Evolutionary conservation across 2,113 vertebrate species (phyloP), one percentile per base, ranked within the genome.

Genomic region (Rhynchomys soricoides): DNA sequence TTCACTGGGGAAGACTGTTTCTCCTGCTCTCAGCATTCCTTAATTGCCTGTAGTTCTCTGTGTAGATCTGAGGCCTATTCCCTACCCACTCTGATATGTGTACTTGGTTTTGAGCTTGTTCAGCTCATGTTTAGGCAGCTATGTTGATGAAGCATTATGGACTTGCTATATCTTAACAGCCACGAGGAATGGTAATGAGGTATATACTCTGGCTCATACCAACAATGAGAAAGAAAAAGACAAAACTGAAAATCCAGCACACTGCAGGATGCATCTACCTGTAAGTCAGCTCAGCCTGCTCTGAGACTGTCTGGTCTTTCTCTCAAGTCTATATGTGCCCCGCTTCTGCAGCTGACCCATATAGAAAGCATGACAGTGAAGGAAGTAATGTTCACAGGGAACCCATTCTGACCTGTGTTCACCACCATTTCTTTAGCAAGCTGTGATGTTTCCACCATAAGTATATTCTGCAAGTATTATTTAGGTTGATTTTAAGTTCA

Each of bases 161-260:
- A 26, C 3, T 82, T 82, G 37, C 79, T 82, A 59, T 59, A 13
- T 37, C 91, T 89, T 87, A 75, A 90, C 40, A 50, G 13, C 48
- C 31, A 31, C 7, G 3, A 7, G 12, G 19, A 73, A 90, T 15
- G 8, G 64, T 19, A 29, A 52, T 40, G 1, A 89, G 31, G 37
- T 68, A 34, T 17, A 29, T 31, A n/a, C 17, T 71, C 34, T 75
- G 59, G n/a, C 13, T 86, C 52, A 70, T 66, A 11, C 31, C 68
- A 91, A 68, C 73, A 59, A 79, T 37, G 64, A 95, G 79, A 55
- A 94, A 70, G 40, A 73, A 29, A 19, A 90, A 85, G 64, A 82
- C 40, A 86, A 52, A 22, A 15, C 29, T 17, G 1, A 78, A 29
- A n/a, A 77, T 24, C 6, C 12, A 40, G 83, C 78, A 68, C 5